Base-by-base conservation (phyloP, 2,113 vertebrate species). In the Boleophthalmus pectinirostris region DNA sequence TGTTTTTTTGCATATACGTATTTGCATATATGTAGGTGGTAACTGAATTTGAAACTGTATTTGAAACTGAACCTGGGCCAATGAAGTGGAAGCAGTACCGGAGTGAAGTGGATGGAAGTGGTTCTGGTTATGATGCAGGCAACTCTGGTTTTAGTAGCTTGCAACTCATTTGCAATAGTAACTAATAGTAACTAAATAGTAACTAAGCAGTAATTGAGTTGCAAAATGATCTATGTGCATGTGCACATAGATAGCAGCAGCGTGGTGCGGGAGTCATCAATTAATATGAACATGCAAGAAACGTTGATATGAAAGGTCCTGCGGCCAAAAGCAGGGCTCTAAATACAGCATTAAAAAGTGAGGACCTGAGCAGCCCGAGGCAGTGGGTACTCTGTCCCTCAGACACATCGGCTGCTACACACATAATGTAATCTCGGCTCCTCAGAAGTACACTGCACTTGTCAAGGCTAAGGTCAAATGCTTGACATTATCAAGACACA, bases 401-500 rank as follows among this genome's bases (percentile, higher is more conserved):
- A 88, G 85, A 86, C 83, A 82, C 71, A 86, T 77, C 72, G 85
- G 80, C 86, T 86, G 68, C 82, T 82, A 75, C 75, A 84, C 67
- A 74, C 78, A 81, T 83, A 88, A 91, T 84, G 82, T 81, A 87
- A 90, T 89, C 87, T 84, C 54, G 73, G 78, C 66, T 87, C 82
- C 81, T 73, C 79, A 88, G 82, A 82, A 87, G 81, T 71, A 78
- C 77, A 45, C 69, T 76, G 67, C 82, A 72, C 83, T 88, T 79
- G 87, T 82, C 85, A 87, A 90, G 89, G 86, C 81, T 84, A 86
- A 90, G 91, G 89, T 85, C 91, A 88, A 88, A 88, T 75, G 83
- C 69, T 82, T 90, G 85, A 88, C 82, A 84, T 79, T 86, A 90
- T 82, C 77, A 83, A 90, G 88, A 89, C 91, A 86, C 84, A 90